Evolutionary conservation across 2,888 invertebrate species (phyloP).

Genomic region (Metopia argyrocephala): DNA sequence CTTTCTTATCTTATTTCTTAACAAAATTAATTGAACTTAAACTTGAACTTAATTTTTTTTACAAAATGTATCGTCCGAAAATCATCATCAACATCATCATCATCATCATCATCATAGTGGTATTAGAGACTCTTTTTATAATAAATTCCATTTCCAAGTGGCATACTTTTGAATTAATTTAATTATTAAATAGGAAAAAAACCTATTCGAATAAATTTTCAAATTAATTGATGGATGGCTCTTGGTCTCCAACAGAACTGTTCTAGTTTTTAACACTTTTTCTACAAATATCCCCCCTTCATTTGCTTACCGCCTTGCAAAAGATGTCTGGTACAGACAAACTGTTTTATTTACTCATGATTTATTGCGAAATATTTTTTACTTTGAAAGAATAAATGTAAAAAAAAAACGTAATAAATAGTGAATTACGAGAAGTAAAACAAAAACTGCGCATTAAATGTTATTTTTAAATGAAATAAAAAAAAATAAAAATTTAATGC

Average conservation of each 20-base stretch:
- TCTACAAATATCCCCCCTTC: not conserved
- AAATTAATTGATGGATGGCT: not conserved
- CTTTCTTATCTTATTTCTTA: conserved; percentile 27
- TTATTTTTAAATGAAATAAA: not conserved
- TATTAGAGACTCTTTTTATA: not conserved
- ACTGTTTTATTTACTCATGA: not conserved
- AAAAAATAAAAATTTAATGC: conserved; percentile 40
- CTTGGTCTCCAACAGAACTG: not conserved
- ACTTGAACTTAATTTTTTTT: conserved; percentile 38
- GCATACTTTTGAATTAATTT: not conserved
- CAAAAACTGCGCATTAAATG: conserved; percentile 41
- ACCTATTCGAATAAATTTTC: no score
- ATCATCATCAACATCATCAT: not conserved
- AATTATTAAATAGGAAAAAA: not conserved
- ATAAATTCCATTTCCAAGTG: not conserved
- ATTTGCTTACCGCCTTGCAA: not conserved
- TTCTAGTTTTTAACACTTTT: not conserved
- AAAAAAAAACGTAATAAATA: conserved; percentile 28
- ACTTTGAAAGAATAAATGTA: not conserved
- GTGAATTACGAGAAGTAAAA: no score
- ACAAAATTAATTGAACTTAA: conserved; percentile 36
- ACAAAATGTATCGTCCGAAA: not conserved
- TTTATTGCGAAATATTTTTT: not conserved
- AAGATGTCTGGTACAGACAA: not conserved
- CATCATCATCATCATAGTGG: not conserved